A percentile compares a stretch with the other conserved stretches of the same genome.
Conservation (phyloP, 2,797 vertebrate genomes). For the Orientallactaga sibirica region DNA sequence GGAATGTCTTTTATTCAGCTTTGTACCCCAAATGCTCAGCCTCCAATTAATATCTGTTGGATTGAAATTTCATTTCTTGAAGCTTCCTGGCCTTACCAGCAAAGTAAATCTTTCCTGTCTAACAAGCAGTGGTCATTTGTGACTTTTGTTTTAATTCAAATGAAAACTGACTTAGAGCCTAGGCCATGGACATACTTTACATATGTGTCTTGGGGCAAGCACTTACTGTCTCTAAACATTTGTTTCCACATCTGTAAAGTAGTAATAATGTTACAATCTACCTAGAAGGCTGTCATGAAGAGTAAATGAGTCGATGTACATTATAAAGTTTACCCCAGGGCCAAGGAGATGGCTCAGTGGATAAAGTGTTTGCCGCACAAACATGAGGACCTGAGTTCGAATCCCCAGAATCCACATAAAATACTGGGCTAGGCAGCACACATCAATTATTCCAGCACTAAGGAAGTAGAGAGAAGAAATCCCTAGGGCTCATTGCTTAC, state of each 20-base stretch:
- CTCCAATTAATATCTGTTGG: background rate
- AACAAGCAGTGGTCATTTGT: background rate
- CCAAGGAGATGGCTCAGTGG: too few relatives aligned
- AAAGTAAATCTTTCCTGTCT: background rate
- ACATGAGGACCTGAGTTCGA: too few relatives aligned
- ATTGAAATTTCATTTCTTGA: background rate
- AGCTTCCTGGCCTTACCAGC: background rate
- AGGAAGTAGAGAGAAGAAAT: too few relatives aligned
- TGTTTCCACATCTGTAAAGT: background rate
- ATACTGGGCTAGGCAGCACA: too few relatives aligned
- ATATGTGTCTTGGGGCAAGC: background rate
- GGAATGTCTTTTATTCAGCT: background rate
- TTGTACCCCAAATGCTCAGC: background rate
- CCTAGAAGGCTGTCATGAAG: background rate
- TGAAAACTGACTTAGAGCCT: background rate
- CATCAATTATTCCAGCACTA: too few relatives aligned
- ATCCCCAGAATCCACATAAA: too few relatives aligned
- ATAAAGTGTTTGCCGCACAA: too few relatives aligned
- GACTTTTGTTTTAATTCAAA: background rate
- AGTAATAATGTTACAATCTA: background rate
- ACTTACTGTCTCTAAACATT: background rate
- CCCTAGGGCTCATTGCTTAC: too few relatives aligned
- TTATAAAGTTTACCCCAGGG: background rate
- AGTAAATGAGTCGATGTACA: fast-evolving
- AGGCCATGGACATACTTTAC: background rate